phyloP scores from a whole-genome alignment of 2,888 invertebrate species.

The Auanema sp. region DNA sequence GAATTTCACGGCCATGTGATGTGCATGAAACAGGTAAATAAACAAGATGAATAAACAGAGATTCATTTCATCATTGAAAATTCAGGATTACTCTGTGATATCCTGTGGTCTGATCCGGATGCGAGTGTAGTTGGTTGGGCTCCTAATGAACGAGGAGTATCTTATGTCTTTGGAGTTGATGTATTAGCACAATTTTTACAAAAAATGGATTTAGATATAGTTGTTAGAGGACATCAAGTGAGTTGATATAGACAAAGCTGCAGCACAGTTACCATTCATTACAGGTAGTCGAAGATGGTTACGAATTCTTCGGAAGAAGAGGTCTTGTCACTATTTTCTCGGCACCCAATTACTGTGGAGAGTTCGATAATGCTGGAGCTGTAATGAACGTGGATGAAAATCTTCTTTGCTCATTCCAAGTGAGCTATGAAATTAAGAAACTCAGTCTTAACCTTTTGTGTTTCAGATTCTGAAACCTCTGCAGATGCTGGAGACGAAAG shows the following conservation, averaged over 20 bases:
- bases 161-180: constrained; percentile 60
- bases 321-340: constrained; percentile 70
- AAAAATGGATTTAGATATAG: constrained; percentile 62
- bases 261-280: constrained; percentile 14
- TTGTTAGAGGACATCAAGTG: constrained; percentile 60
- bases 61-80: background rate
- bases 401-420: constrained; percentile 56
- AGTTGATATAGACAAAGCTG: constrained; percentile 4
- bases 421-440: constrained; percentile 10
- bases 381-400: constrained; percentile 67
- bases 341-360: constrained; percentile 71
- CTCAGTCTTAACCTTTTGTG: background rate
- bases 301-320: constrained; percentile 57
- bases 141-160: constrained; percentile 59
- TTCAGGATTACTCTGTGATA: constrained; percentile 56
- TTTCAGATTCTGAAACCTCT: constrained; percentile 54
- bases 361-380: constrained; percentile 71
- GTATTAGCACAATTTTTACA: constrained; percentile 56
- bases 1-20: constrained; percentile 58
- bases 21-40: constrained; percentile 55
- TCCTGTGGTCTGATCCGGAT: constrained; percentile 62
- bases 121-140: constrained; percentile 57
- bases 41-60: background rate
- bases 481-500: constrained; percentile 37
- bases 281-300: constrained; percentile 57